These are phyloP conservation scores for Phycodurus eques DNA, from an alignment of 2,113 vertebrate species.

Conservation along the genomic window DNA sequence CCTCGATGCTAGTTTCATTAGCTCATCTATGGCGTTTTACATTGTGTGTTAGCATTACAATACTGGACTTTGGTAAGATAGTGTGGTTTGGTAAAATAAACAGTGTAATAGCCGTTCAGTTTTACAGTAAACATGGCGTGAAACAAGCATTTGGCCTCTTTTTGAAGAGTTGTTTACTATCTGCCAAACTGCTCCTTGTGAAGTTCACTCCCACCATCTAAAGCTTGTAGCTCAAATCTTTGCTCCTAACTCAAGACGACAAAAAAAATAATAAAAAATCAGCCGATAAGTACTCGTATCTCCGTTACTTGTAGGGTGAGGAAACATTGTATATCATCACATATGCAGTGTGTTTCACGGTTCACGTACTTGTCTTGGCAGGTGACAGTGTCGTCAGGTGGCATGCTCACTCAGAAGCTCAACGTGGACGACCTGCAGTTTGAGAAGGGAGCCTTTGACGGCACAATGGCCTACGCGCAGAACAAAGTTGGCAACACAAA, in stretches of 20 bases:
- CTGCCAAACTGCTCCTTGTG: too few relatives aligned
- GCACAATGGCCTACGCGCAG: conserved; percentile 84
- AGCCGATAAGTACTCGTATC: neutral
- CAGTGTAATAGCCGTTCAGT: too few relatives aligned
- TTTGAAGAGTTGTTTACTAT: too few relatives aligned
- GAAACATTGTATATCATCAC: neutral
- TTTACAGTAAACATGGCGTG: too few relatives aligned
- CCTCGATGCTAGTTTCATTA: neutral
- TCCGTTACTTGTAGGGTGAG: too few relatives aligned
- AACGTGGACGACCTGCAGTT: conserved; percentile 80
- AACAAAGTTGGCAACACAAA: conserved; percentile 76
- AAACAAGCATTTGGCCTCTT: too few relatives aligned
- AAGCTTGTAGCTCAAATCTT: too few relatives aligned
- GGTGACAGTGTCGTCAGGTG: conserved; percentile 86
- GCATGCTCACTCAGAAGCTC: conserved; percentile 86
- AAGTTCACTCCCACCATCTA: too few relatives aligned
- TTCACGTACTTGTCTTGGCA: conserved; percentile 27
- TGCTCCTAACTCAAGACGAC: neutral
- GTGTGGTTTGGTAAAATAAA: too few relatives aligned
- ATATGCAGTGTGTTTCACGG: too few relatives aligned
- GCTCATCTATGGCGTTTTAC: neutral
- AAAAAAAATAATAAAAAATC: neutral
- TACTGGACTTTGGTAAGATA: too few relatives aligned
- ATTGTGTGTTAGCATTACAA: neutral
- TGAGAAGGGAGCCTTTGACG: conserved; percentile 77